phyloP scores from a whole-genome alignment of 2,888 invertebrate genomes.

The Dynastes tityus region DNA sequence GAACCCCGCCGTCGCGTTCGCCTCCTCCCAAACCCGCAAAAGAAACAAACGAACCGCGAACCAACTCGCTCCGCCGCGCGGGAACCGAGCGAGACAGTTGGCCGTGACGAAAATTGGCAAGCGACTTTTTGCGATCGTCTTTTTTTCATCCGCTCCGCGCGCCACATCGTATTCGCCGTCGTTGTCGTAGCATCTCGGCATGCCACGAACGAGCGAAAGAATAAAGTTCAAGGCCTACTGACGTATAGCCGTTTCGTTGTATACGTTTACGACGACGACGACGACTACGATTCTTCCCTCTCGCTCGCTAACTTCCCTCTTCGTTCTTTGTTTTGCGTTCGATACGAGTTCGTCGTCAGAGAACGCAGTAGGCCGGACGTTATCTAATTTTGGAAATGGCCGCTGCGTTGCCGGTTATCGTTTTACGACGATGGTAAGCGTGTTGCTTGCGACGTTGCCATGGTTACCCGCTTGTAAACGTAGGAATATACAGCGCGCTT shows the following conservation, averaged over 20 bases:
- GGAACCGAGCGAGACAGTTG: background rate
- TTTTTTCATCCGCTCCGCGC: conserved; percentile 11
- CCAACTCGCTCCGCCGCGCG: background rate
- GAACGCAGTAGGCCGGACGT: conserved; percentile 42
- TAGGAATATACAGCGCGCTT: background rate
- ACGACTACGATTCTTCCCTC: conserved; percentile 44
- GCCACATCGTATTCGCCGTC: conserved; percentile 1
- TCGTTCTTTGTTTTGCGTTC: conserved; percentile 4
- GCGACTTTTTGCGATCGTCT: conserved; percentile 35
- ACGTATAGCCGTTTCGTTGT: conserved; percentile 56
- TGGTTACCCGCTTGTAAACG: background rate
- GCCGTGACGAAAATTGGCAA: conserved; percentile 41
- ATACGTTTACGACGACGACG: conserved; percentile 47
- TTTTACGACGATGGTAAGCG: background rate
- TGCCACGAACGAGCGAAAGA: conserved; percentile 55
- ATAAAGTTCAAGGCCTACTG: conserved; percentile 65
- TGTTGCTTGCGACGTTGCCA: conserved; percentile 22
- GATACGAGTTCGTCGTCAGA: conserved; percentile 33
- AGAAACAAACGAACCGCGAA: background rate
- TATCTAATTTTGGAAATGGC: conserved; percentile 43
- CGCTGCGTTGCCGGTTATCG: conserved; percentile 9
- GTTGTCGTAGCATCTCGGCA: conserved; percentile 41
- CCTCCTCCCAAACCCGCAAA: too few relatives aligned
- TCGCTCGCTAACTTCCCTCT: conserved; percentile 3
- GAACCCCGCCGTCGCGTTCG: background rate